A percentile compares a stretch with the other conserved stretches of the same genome.
phyloP scores from a whole-genome alignment of 2,888 invertebrate genomes.

The Ernsta delagoae region DNA sequence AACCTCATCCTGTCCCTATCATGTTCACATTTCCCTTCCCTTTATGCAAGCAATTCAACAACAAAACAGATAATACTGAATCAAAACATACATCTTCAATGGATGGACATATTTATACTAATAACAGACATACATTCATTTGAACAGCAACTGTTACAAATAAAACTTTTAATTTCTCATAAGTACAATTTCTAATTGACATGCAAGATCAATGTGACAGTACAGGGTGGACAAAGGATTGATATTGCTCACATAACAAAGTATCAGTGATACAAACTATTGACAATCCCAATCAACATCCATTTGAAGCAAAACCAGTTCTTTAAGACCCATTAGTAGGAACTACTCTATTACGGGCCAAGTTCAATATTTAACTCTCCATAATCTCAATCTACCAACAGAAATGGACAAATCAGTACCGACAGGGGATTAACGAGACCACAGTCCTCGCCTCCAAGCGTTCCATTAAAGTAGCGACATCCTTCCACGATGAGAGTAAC shows the following conservation, averaged over 20 bases:
- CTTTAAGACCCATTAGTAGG: slow-evolving; percentile 48
- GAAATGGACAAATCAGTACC: slow-evolving; percentile 50
- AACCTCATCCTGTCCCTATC: slow-evolving; percentile 57
- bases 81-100: slow-evolving; percentile 43
- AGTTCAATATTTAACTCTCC: slow-evolving; percentile 57
- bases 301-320: slow-evolving; percentile 38
- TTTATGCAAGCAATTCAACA: slow-evolving; percentile 71
- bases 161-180: slow-evolving; percentile 15
- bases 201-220: slow-evolving; percentile 49
- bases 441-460: slow-evolving; percentile 50
- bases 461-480: slow-evolving; percentile 58
- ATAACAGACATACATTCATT: slow-evolving; percentile 1
- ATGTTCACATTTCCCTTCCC: slow-evolving; percentile 55
- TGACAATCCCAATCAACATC: slow-evolving; percentile 44
- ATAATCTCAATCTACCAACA: slow-evolving; percentile 59
- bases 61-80: slow-evolving; percentile 66
- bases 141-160: slow-evolving; percentile 12
- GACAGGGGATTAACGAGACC: slow-evolving; percentile 47
- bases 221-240: slow-evolving; percentile 30
- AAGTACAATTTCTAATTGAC: slow-evolving; percentile 63
- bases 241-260: slow-evolving; percentile 72
- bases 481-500: slow-evolving; percentile 72
- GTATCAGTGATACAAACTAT: slow-evolving; percentile 52
- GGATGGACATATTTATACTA: slow-evolving; percentile 54
- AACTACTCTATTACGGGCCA: slow-evolving; percentile 51